Evolutionary conservation across 2,797 vertebrate species (phyloP).

Genomic region (Anguilla pacifica): DNA sequence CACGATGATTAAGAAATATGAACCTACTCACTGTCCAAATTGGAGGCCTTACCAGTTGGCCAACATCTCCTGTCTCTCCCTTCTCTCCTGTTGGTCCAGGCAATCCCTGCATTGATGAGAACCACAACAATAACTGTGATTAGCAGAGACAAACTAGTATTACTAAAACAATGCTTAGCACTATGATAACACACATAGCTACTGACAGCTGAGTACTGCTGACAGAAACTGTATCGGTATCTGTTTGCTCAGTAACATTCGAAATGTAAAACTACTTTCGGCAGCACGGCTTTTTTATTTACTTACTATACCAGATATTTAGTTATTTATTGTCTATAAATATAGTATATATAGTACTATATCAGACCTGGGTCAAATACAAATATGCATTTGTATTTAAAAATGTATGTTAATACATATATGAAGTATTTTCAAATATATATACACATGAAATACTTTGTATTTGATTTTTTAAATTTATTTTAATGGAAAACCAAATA

Average conservation of each 20-base stretch:
- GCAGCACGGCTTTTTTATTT: not conserved
- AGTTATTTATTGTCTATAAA: too few relatives aligned
- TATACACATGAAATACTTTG: too few relatives aligned
- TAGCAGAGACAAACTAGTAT: not conserved
- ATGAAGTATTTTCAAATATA: too few relatives aligned
- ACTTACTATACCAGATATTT: too few relatives aligned
- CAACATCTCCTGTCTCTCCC: slow-evolving; percentile 93
- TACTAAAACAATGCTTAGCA: not conserved
- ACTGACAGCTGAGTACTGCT: not conserved
- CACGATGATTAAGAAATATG: not conserved
- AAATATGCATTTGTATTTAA: too few relatives aligned
- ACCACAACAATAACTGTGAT: not conserved
- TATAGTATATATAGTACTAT: too few relatives aligned
- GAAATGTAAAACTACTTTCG: not conserved
- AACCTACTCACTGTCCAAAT: not conserved
- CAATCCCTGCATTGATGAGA: slow-evolving; percentile 78
- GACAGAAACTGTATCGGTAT: not conserved
- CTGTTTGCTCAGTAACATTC: not conserved
- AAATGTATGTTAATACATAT: too few relatives aligned
- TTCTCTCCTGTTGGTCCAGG: slow-evolving; percentile 94
- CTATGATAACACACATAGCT: not conserved
- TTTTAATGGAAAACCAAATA: too few relatives aligned
- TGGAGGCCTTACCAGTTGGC: slow-evolving; percentile 83
- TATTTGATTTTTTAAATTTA: too few relatives aligned
- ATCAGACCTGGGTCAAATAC: too few relatives aligned